Base-by-base conservation (phyloP, 2,797 vertebrate species). In the Myotis pilosus region DNA sequence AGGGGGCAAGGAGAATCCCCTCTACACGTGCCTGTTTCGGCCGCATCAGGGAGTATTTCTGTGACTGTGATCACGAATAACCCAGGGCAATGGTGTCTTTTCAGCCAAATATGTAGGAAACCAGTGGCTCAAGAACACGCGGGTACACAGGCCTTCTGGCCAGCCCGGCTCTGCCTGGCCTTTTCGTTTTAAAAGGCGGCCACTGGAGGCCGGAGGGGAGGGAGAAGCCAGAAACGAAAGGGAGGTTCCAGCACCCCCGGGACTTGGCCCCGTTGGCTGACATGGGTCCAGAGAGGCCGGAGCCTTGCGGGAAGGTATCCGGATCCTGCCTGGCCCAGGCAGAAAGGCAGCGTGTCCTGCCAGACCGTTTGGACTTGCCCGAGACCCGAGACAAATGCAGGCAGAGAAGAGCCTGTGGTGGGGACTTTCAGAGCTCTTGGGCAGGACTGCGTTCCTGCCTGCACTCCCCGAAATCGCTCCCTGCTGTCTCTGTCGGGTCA, bases 161-260 rank as follows among this genome's bases (percentile, higher is more conserved):
- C 78, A 94, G 78, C 49, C 23, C 51, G 23, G 7, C 80, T 68
- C 75, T 68, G 38, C n/a, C 44, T 1, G 51, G 64, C 8, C 44
- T 87, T 97, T 95, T 82, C 69, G 88, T 97, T 97, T 78, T 72
- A 36, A 92, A 38, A 94, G 57, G 28, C 16, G 2, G 41, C 49
- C 28, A 22, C 76, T 30, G 19, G 76, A 78, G 51, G 44, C 78
- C 12, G 22, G 33, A 78, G 51, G n/a, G 19, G 49, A 76, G 13
- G 66, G 57, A 83, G 64, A 80, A 78, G n/a, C 49, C 44, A 88
- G 85, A 93, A 97, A 87, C 23, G 75, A 95, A 95, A 89, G 55
- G 6, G 41, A 76, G 47, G 33, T 68, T 41, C 81, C 1, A 0
- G 64, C 62, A 30, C 47, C n/a, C 38, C 0, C 0, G 0, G 44